These are phyloP conservation scores for Halcyon senegalensis DNA, from an alignment of 2,113 vertebrate species.

Conservation along the genomic window DNA sequence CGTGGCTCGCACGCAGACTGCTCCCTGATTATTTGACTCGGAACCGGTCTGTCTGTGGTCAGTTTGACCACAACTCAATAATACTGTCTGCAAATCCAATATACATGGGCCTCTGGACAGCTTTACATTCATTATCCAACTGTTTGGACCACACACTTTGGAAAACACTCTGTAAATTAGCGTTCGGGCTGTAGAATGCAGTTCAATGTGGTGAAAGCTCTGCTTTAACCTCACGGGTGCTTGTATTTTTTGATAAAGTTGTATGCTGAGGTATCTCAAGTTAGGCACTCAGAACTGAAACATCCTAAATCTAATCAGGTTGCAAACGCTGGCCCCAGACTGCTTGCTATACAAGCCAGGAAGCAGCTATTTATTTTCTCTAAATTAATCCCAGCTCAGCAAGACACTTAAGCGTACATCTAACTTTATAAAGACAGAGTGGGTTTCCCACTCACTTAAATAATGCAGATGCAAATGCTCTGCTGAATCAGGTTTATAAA, in stretches of 20 bases:
- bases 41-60: neutral
- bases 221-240: neutral
- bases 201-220: neutral
- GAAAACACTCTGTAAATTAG: neutral
- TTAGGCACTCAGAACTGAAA: neutral
- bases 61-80: conserved; percentile 22
- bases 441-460: neutral
- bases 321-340: neutral
- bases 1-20: neutral
- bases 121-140: neutral
- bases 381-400: conserved; percentile 44
- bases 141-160: accelerated
- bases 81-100: neutral
- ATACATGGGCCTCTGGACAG: neutral
- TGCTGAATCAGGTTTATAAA: conserved; percentile 31
- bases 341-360: neutral
- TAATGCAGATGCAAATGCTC: conserved; percentile 5
- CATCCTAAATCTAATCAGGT: neutral
- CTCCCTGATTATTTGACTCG: neutral
- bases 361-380: conserved; percentile 16
- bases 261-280: neutral
- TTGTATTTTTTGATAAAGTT: neutral
- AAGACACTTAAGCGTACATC: neutral
- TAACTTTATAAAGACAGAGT: neutral
- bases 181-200: neutral